These are phyloP conservation scores for Phania funesta DNA, from an alignment of 2,888 invertebrate genomes.

Conservation along the genomic window DNA sequence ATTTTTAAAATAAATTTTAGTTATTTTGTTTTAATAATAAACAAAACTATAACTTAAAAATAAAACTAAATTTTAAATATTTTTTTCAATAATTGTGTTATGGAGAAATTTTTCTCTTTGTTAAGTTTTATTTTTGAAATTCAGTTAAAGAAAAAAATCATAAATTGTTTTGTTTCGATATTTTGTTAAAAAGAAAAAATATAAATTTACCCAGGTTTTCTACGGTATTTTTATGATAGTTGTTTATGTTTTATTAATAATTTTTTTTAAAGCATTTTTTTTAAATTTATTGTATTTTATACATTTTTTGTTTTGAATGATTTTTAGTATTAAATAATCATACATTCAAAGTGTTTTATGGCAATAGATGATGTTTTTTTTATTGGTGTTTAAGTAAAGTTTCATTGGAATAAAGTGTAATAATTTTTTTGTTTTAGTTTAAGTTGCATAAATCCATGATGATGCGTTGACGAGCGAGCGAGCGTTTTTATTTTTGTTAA, in stretches of 20 bases:
- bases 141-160: neutral
- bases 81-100: constrained; percentile 57
- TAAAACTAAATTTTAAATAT: constrained; percentile 56
- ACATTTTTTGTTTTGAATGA: neutral
- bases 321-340: constrained; percentile 21
- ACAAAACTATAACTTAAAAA: constrained; percentile 31
- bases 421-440: constrained; percentile 48
- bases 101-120: constrained; percentile 56
- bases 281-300: constrained; percentile 21
- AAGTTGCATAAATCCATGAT: constrained; percentile 74
- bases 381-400: constrained; percentile 26
- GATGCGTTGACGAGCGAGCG: constrained; percentile 75
- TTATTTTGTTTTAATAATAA: neutral
- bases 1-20: constrained; percentile 18
- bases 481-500: constrained; percentile 66
- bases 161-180: constrained; percentile 20
- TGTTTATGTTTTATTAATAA: constrained; percentile 63
- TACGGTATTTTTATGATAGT: constrained; percentile 62
- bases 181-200: constrained; percentile 33
- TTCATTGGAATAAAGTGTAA: constrained; percentile 43
- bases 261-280: constrained; percentile 45
- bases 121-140: constrained; percentile 8
- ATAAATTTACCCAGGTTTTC: constrained; percentile 68
- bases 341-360: constrained; percentile 55
- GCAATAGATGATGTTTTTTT: constrained; percentile 29